Conservation (phyloP, 2,797 vertebrate genomes). For the Triplophysa yarkandensis region DNA sequence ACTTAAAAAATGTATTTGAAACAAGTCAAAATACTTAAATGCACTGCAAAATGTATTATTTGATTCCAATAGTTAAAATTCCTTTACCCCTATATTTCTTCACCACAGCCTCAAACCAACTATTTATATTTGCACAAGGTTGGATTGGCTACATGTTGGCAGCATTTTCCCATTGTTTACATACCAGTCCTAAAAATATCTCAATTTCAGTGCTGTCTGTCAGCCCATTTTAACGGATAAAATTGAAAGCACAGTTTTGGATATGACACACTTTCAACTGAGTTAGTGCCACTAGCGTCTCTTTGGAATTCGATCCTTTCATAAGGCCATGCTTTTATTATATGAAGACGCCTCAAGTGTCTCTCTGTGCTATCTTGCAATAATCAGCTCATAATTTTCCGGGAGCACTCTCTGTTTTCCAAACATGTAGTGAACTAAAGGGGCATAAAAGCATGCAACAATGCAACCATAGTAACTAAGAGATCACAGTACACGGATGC, state of each 20-base stretch:
- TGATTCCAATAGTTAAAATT: background rate
- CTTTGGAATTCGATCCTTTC: background rate
- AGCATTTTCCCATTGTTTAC: background rate
- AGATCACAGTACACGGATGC: background rate
- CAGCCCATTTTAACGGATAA: background rate
- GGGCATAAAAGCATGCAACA: slow-evolving; percentile 13
- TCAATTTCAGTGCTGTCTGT: background rate
- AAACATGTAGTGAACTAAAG: background rate
- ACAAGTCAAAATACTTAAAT: too few species aligned
- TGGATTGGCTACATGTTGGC: background rate
- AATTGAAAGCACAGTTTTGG: background rate
- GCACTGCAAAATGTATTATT: too few species aligned
- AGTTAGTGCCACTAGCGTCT: background rate
- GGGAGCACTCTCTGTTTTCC: background rate
- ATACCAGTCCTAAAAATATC: background rate
- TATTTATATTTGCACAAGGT: background rate
- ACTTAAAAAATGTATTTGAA: too few species aligned
- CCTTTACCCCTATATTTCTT: background rate
- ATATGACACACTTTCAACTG: background rate
- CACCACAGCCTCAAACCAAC: background rate
- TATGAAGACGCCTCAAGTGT: slow-evolving; percentile 12
- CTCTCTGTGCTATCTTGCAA: slow-evolving; percentile 24
- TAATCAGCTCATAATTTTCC: slow-evolving; percentile 33
- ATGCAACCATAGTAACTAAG: slow-evolving; percentile 10
- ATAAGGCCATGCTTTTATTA: slow-evolving; percentile 39